Evolutionary conservation across 2,888 invertebrate genomes (phyloP).

Genomic region (Coelopa pilipes): DNA sequence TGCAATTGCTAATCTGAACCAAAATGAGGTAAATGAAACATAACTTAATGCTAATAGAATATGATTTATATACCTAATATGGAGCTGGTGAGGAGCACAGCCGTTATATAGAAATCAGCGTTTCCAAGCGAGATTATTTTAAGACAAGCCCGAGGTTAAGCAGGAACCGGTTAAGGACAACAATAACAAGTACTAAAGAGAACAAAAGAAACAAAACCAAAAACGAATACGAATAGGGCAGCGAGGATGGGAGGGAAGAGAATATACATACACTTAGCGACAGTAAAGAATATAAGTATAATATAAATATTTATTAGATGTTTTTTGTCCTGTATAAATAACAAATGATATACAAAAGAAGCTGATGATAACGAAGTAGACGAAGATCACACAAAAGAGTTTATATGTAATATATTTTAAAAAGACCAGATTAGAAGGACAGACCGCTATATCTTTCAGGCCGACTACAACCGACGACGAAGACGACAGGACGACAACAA

Average conservation of each 20-base stretch:
- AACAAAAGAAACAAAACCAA: too few species aligned
- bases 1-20: constrained; percentile 42
- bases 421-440: constrained; percentile 9
- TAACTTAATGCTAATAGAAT: constrained; percentile 1
- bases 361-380: constrained; percentile 45
- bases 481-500: too few species aligned
- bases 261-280: constrained; percentile 4
- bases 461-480: too few species aligned
- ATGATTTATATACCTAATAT: neutral
- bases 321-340: constrained; percentile 66
- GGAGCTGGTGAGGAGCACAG: neutral
- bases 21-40: constrained; percentile 37
- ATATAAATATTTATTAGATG: constrained; percentile 55
- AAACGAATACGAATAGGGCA: neutral
- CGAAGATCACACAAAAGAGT: constrained; percentile 17
- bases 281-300: constrained; percentile 11
- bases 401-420: constrained; percentile 52
- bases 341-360: too few species aligned
- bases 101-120: neutral
- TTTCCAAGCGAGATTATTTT: too few species aligned
- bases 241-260: too few species aligned
- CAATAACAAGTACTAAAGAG: constrained; percentile 11
- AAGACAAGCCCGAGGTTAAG: too few species aligned
- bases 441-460: too few species aligned
- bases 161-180: neutral